Evolutionary conservation across 2,113 vertebrate species (phyloP), one percentile per base, ranked within the genome.

Genomic region (Felis catus): DNA sequence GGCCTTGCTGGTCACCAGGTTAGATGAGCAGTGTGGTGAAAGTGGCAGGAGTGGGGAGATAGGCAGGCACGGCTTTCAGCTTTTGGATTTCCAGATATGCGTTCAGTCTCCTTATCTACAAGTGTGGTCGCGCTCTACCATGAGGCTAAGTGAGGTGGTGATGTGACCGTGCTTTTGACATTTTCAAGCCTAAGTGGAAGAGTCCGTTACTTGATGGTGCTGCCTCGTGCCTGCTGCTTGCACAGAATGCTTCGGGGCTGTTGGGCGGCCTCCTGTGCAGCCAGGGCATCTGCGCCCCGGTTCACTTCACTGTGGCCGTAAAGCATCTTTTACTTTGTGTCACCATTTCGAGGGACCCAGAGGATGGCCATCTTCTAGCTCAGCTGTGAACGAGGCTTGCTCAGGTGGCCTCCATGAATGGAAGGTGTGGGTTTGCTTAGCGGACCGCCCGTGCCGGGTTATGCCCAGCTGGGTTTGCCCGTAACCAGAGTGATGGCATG

Each of bases 31-130:
- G 2, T 13, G 7, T 5, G 3, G 12, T 7, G 80, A 9, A 8
- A 1, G 3, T 36, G 68, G 11, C 33, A 33, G 10, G 31, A 23
- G 6, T 12, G n/a, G 1, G 10, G 1, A 27, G 45, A 5, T 27
- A 5, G 0, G 53, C 5, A 68, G 63, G 29, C 5, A 25, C 29
- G 7, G n/a, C 7, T 74, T 66, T 51, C 36, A 33, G 71, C 12
- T 6, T 8, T 61, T 23, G 25, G 0, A 11, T 55, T 90, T 71
- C 15, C 51, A 23, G 73, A 1, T 13, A 5, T 10, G 5, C 7
- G 7, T 8, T 66, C 4, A 7, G 23, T 25, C 31, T 63, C 29
- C 23, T 18, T 2, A 2, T 21, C 48, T 45, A 5, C 13, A 68
- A 7, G 55, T 5, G 25, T 1, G 2, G 29, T 2, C 4, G 19